phyloP scores from a whole-genome alignment of 2,888 invertebrate species.

The Clunio marinus region DNA sequence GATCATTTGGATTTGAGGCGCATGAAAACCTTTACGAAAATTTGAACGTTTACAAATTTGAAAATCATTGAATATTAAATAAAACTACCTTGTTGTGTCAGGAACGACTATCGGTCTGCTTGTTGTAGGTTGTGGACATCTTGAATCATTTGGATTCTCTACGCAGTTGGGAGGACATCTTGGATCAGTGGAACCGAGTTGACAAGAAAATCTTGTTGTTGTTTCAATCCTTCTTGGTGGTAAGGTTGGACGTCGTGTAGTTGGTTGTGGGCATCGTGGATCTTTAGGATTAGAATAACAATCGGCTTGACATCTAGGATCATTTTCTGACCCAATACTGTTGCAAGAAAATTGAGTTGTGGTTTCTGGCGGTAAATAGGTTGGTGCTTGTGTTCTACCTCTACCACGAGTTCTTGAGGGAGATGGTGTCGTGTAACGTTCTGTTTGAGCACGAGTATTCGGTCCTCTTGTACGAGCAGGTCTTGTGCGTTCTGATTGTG shows the following conservation, averaged over 20 bases:
- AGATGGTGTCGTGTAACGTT: constrained; percentile 41
- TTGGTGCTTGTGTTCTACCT: constrained; percentile 42
- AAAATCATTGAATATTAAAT: too few relatives aligned
- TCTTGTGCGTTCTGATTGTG: constrained; percentile 40
- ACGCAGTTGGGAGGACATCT: constrained; percentile 42
- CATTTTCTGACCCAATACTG: constrained; percentile 42
- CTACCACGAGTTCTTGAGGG: constrained; percentile 44
- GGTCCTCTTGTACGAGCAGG: constrained; percentile 44
- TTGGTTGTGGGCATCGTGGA: constrained; percentile 42
- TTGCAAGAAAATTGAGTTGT: constrained; percentile 42
- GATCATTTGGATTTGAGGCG: constrained; percentile 41
- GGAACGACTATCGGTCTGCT: constrained; percentile 40
- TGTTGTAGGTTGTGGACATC: constrained; percentile 50
- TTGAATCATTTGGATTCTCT: constrained; percentile 41
- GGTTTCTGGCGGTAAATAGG: constrained; percentile 40
- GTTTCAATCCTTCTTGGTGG: constrained; percentile 44
- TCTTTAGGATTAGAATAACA: constrained; percentile 45
- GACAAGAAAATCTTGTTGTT: constrained; percentile 42
- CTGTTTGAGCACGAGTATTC: constrained; percentile 41
- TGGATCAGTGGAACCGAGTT: constrained; percentile 49
- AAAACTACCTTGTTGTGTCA: too few relatives aligned
- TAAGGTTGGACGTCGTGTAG: constrained; percentile 42
- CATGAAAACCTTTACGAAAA: too few relatives aligned
- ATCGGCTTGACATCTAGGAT: constrained; percentile 45
- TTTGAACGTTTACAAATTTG: too few relatives aligned